Conservation (phyloP, 1,140 invertebrate genomes). For the Euwallacea similis region DNA sequence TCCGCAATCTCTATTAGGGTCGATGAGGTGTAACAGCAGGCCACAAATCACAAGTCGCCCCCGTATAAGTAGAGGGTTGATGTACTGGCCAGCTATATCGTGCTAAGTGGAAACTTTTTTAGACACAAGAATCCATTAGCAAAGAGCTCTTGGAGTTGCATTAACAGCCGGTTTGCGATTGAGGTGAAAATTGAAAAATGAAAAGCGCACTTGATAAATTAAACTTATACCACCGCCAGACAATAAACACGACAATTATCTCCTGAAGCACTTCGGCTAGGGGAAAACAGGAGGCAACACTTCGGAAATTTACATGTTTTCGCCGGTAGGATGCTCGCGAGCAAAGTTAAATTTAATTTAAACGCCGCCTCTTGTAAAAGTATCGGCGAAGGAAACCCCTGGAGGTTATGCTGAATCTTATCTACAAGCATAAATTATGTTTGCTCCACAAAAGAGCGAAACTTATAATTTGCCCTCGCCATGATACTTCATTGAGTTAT, state of each 20-base stretch:
- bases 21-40: too few species aligned
- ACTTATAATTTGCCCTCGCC: slow-evolving; percentile 1
- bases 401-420: slow-evolving; percentile 19
- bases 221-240: too few species aligned
- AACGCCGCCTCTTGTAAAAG: slow-evolving; percentile 4
- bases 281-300: slow-evolving; percentile 1
- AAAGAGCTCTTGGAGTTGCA: too few species aligned
- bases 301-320: slow-evolving; percentile 1
- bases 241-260: not conserved
- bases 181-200: too few species aligned
- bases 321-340: not conserved
- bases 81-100: too few species aligned
- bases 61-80: too few species aligned
- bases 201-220: too few species aligned
- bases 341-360: slow-evolving; percentile 17
- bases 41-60: too few species aligned
- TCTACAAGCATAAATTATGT: slow-evolving; percentile 15
- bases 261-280: not conserved
- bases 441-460: slow-evolving; percentile 8
- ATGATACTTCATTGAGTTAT: not conserved
- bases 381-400: slow-evolving; percentile 10
- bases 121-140: too few species aligned
- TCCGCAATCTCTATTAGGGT: too few species aligned
- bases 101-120: too few species aligned
- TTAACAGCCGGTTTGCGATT: too few species aligned